Conservation (phyloP, 2,113 vertebrate genomes). For the Ophiodon elongatus region DNA sequence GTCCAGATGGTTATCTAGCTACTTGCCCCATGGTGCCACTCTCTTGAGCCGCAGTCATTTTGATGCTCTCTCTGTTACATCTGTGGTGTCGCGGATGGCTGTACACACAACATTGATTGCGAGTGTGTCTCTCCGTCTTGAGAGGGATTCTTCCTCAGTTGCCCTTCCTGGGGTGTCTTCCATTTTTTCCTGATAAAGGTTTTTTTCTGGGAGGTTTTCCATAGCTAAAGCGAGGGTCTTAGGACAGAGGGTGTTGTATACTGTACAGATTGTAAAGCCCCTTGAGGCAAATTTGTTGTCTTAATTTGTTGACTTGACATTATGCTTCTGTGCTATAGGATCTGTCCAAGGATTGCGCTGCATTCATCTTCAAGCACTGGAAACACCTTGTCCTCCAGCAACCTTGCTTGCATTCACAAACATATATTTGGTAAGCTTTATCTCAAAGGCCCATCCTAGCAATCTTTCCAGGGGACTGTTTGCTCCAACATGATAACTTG, state of each 20-base stretch:
- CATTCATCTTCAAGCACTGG: neutral
- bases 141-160: neutral
- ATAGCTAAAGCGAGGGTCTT: neutral
- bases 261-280: neutral
- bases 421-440: neutral
- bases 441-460: neutral
- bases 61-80: neutral
- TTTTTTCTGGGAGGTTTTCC: neutral
- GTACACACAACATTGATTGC: neutral
- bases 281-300: neutral
- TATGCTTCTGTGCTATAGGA: neutral
- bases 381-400: neutral
- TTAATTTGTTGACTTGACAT: neutral
- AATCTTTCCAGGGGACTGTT: neutral
- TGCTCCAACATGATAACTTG: neutral
- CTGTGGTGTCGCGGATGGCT: neutral
- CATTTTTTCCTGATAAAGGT: neutral
- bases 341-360: neutral
- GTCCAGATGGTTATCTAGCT: neutral
- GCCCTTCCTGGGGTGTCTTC: neutral
- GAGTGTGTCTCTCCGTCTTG: neutral
- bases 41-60: neutral
- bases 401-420: neutral
- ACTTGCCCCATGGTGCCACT: neutral
- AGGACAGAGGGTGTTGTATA: neutral